Base-by-base conservation (phyloP, 2,113 vertebrate genomes). In the Pterophyllum scalare region DNA sequence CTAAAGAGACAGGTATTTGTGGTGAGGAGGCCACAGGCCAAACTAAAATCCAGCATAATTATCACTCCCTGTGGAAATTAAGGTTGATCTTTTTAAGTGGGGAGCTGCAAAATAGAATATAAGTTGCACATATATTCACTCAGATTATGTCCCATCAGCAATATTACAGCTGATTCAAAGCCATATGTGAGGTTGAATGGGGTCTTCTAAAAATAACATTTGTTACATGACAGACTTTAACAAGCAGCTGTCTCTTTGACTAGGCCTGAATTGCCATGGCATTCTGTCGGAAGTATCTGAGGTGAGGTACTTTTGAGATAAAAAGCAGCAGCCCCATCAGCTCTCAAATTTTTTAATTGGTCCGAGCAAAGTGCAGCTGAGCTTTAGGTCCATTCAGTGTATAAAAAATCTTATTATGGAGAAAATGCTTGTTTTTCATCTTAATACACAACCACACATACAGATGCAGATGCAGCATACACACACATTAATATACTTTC, bases 41-140 rank as follows among this genome's bases (percentile, higher is more conserved):
- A 64, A 70, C 72, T 56, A 28, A 81, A 88, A 88, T 90, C 83
- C 78, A 10, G 3, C 59, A 59, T 92, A 90, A 92, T 93, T 88
- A 92, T 83, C 88, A 31, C 84, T 91, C 88, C 91, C 75, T 9
- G 35, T 83, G 90, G 89, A 94, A 93, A 93, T 94, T 79, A 91
- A 65, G 60, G 43, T 77, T 81, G 90, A 93, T 91, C 92, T 94
- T 91, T 94, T 52, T 77, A 59, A 87, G 86, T 82, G 56, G 46
- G 19, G 79, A 79, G 77, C 76, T 46, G 79, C 75, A 89, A 90
- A 90, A 89, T 88, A 90, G 64, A 94, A 89, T 93, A 81, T 60
- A 87, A 84, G 83, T 91, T 75, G 87, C 83, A 87, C 62, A 84
- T 56, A 81, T 59, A 85, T 87, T 86, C 83, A 65, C 76, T 90